Conservation (phyloP, 2,797 vertebrate species). For the Smutsia gigantea region DNA sequence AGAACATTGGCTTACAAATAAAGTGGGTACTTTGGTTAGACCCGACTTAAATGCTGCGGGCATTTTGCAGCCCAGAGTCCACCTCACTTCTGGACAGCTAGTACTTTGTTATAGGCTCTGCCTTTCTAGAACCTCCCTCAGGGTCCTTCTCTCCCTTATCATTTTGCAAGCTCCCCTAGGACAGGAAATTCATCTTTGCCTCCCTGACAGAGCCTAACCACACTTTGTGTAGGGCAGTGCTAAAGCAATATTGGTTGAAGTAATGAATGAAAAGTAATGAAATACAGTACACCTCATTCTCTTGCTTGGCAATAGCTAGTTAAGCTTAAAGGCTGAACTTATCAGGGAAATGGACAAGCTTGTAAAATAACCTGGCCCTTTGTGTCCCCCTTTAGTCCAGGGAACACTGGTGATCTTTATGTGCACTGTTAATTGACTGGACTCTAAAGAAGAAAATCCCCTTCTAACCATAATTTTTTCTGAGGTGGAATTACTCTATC, state of each 20-base stretch:
- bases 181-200: not conserved
- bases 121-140: not conserved
- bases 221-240: not conserved
- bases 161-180: not conserved
- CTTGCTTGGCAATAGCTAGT: not conserved
- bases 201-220: not conserved
- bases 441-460: not conserved
- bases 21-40: not conserved
- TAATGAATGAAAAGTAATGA: not conserved
- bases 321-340: not conserved
- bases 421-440: not conserved
- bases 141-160: not conserved
- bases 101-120: not conserved
- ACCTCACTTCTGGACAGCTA: not conserved
- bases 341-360: not conserved
- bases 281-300: not conserved
- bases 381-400: not conserved
- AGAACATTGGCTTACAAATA: not conserved
- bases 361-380: not conserved
- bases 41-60: not conserved
- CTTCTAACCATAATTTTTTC: not conserved
- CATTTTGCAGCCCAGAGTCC: not conserved
- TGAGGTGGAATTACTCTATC: not conserved
- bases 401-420: not conserved
- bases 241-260: not conserved